Evolutionary conservation across 2,888 invertebrate genomes (phyloP).

Genomic region (Sarcophaga subvicina): DNA sequence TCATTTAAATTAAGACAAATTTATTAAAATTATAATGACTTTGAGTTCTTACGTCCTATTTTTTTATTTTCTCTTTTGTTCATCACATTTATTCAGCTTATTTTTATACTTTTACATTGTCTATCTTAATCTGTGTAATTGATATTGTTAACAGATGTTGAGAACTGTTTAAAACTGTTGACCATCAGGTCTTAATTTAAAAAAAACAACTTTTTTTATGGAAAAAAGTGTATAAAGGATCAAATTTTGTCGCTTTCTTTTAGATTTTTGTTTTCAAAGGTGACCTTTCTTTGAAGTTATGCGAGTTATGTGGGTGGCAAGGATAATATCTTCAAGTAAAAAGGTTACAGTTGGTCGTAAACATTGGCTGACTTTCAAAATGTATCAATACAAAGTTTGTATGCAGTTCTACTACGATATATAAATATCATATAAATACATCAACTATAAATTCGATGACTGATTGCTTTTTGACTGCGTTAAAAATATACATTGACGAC

Average conservation of each 20-base stretch:
- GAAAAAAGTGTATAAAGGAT: not conserved
- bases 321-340: not conserved
- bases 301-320: not conserved
- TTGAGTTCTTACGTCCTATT: not conserved
- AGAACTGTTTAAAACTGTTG: constrained; percentile 12
- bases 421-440: too few relatives aligned
- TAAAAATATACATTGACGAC: too few relatives aligned
- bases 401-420: too few relatives aligned
- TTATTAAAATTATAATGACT: not conserved
- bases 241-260: too few relatives aligned
- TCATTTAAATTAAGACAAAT: not conserved
- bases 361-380: too few relatives aligned
- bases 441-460: too few relatives aligned
- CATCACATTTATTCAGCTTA: not conserved
- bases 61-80: not conserved
- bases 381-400: too few relatives aligned
- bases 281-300: not conserved
- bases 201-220: not conserved
- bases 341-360: not conserved
- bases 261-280: not conserved
- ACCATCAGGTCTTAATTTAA: not conserved
- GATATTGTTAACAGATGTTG: constrained; percentile 36
- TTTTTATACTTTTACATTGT: constrained; percentile 1
- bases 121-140: constrained; percentile 39
- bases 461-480: too few relatives aligned